These are phyloP conservation scores for Tromatobia lineatoria DNA, from an alignment of 2,888 invertebrate species.

Conservation along the genomic window DNA sequence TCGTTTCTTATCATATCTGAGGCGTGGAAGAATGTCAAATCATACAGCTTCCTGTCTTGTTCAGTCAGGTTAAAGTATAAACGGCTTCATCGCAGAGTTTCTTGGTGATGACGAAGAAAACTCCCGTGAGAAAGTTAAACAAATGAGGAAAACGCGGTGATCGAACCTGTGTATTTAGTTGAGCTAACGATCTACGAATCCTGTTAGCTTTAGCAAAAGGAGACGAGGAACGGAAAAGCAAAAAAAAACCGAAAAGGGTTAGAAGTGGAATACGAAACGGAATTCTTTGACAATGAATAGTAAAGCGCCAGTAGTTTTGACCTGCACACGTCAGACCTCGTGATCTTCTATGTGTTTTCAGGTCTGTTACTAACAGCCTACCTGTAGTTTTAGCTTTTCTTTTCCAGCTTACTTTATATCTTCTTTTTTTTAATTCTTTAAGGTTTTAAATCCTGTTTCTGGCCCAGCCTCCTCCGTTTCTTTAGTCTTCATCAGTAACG, in stretches of 20 bases:
- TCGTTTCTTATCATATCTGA: slow-evolving; percentile 33
- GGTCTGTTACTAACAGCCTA: neutral
- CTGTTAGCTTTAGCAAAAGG: slow-evolving; percentile 1
- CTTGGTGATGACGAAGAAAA: slow-evolving; percentile 5
- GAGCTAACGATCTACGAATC: slow-evolving; percentile 66
- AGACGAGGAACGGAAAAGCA: neutral
- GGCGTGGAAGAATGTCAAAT: slow-evolving; percentile 52
- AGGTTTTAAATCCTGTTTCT: slow-evolving; percentile 27
- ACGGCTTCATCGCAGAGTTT: slow-evolving; percentile 13
- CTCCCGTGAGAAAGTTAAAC: slow-evolving; percentile 25
- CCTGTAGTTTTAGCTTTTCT: slow-evolving; percentile 17
- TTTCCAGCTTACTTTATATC: slow-evolving; percentile 7
- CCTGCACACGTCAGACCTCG: slow-evolving; percentile 46
- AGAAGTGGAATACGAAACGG: slow-evolving; percentile 37
- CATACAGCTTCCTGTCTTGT: slow-evolving; percentile 26
- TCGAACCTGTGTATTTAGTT: slow-evolving; percentile 67
- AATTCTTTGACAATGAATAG: slow-evolving; percentile 41
- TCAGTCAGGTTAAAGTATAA: slow-evolving; percentile 12
- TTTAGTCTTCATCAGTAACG: slow-evolving; percentile 68
- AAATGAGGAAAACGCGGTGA: slow-evolving; percentile 48
- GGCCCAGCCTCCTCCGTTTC: neutral
- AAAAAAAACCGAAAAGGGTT: slow-evolving; percentile 5
- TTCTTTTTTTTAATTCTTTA: slow-evolving; percentile 33
- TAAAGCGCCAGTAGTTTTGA: slow-evolving; percentile 43
- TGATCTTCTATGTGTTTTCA: slow-evolving; percentile 45